Conservation (phyloP, 1,140 invertebrate genomes). For the Formica exsecta region DNA sequence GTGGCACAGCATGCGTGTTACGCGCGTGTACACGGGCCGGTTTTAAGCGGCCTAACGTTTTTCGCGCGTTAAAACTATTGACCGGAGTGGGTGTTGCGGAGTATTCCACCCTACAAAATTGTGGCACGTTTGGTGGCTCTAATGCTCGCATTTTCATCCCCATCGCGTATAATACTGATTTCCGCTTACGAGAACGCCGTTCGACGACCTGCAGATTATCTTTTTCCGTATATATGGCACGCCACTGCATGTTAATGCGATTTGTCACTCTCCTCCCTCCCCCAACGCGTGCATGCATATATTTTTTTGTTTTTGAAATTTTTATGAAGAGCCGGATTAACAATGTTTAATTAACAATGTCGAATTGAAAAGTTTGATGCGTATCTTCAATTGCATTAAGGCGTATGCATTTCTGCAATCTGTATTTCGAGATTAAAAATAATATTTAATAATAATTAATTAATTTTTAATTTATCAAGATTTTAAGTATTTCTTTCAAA, state of each 20-base stretch:
- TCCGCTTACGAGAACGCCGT: constrained; percentile 39
- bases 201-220: constrained; percentile 51
- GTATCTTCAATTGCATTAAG: no score
- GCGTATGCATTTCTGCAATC: no score
- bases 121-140: constrained; percentile 59
- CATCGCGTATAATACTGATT: constrained; percentile 46
- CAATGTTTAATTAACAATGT: no score
- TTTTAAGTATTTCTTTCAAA: not conserved
- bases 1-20: constrained; percentile 5
- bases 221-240: constrained; percentile 41
- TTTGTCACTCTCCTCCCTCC: not conserved
- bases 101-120: constrained; percentile 15
- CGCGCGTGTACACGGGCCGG: not conserved
- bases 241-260: constrained; percentile 28
- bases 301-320: not conserved
- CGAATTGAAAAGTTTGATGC: no score
- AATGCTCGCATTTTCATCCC: constrained; percentile 56
- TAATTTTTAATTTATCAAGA: not conserved
- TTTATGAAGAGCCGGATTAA: not conserved
- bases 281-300: not conserved
- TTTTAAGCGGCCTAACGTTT: constrained; percentile 68
- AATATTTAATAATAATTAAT: no score
- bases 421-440: no score
- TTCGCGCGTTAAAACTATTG: constrained; percentile 55
- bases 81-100: constrained; percentile 33